Base-by-base conservation (phyloP, 2,113 vertebrate genomes). In the Notothenia coriiceps region DNA sequence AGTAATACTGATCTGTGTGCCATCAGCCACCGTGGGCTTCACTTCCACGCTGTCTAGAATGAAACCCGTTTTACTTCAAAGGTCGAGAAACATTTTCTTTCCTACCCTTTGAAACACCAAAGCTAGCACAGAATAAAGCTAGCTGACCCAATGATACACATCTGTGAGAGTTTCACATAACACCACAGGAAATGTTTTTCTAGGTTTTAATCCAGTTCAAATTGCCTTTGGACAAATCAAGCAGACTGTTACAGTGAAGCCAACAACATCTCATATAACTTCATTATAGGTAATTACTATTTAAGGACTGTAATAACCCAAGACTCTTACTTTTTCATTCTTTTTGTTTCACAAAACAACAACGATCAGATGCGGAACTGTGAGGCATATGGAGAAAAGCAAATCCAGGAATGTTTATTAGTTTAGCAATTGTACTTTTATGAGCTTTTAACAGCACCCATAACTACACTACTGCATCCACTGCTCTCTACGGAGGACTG, bases 1-100 rank as follows among this genome's bases (percentile, higher is more conserved):
- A 88, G 80, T 82, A 84, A 87, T 71, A 46, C 86, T 77, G 75
- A 89, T 87, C 77, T 75, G 77, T 75, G 87, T 47, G 64, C 77
- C 78, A 87, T 88, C 84, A 88, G 87, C 82, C 82, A 62, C 63
- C 29, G 13, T 35, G 77, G 76, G 77, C 79, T 85, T 70, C 68
- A 65, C 68, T 85, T 76, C 43, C 70, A 66, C 56, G 0, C 47
- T 1, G 9, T 59, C 79, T 80, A 8, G 6, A 18, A n/a, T 73
- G 69, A 66, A 67, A 77, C 47, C 40, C 6, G 3, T 71, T 85
- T 72, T 50, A 44, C 82, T 64, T 63, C 40, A 67, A 67, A 88
- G 74, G 81, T 70, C 18, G 77, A 72, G 72, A 83, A 86, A 79
- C 77, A 56, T 69, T 84, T 85, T 82, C 59, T 86, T 85, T 90